Base-by-base conservation (phyloP, 2,888 invertebrate species). In the Mythimna loreyi region DNA sequence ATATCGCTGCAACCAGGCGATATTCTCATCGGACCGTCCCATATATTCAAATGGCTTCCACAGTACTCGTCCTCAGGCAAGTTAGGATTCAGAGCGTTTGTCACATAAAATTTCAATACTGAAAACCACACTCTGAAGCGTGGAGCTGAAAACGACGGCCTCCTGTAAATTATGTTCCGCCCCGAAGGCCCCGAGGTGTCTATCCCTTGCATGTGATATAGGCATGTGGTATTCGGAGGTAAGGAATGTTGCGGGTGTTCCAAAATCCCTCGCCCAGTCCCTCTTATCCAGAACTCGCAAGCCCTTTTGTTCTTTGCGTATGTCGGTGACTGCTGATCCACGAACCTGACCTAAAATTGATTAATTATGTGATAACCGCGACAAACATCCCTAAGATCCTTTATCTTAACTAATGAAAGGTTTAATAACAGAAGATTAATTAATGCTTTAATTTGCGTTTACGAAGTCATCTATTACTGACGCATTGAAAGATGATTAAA, bases 211-310 rank as follows among this genome's bases (percentile, higher is more conserved):
- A 99, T 97, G 90, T 98, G 98, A 90, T 98, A 99, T 28, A 98
- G 96, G 89, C 99, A 99, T 11, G 98, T 98, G 30, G 98, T 98
- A 90, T 98, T 98, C 1, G 98, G 98, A 0, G 98, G 97, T 78
- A 99, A 92, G 5, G 98, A 98, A 93, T 99, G 98, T 82, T 97
- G 96, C 0, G 98, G 98, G 87, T 98, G 98, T 85, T 98, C 98
- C 58, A 98, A 89, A 7, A 98, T 95, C n/a, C 98, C 98, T 62
- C 97, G 97, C 2, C 97, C 97, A 1, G 97, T 97, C 7, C 98
- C 98, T 74, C 98, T 96, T 78, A 98, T 96, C 98, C 98, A 98
- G 89, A 98, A 98, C 89, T 98, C 98, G 89, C 98, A 98, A 33
- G 97, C 96, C 72, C 98, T 97, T 90, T 98, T 98, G 92, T 98